Evolutionary conservation across 2,888 invertebrate genomes (phyloP).

Genomic region (Rosalia funebris): DNA sequence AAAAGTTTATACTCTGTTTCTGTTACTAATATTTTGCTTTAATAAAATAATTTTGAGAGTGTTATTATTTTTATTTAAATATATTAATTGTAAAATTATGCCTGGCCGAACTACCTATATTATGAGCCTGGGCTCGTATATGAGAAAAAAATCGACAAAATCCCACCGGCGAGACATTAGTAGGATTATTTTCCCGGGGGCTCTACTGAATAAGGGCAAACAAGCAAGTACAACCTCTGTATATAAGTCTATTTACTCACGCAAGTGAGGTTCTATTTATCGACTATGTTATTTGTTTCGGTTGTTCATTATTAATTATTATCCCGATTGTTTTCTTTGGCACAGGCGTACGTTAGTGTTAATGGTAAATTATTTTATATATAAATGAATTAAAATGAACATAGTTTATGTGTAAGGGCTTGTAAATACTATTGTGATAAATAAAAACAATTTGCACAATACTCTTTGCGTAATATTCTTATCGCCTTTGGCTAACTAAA

Average conservation of each 20-base stretch:
- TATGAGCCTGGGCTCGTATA: no score
- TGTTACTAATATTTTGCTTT: no score
- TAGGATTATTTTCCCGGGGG: no score
- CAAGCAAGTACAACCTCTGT: constrained; percentile 32
- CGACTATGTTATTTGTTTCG: constrained; percentile 46
- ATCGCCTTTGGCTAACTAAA: no score
- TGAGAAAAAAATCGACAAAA: no score
- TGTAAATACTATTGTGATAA: constrained; percentile 65
- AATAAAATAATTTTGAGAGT: no score
- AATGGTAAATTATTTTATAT: constrained; percentile 57
- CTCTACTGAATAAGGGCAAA: no score
- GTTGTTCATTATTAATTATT: constrained; percentile 43
- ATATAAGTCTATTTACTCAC: constrained; percentile 36
- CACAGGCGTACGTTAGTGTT: constrained; percentile 52
- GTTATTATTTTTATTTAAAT: no score
- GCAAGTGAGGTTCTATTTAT: constrained; percentile 44
- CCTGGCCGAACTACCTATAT: no score
- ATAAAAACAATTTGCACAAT: constrained; percentile 63
- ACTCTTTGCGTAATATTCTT: constrained; percentile 8
- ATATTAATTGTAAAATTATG: no score
- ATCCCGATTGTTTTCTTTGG: constrained; percentile 49
- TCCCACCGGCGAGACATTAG: no score
- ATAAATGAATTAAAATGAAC: constrained; percentile 49
- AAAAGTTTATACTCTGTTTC: no score
- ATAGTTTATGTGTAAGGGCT: constrained; percentile 62